Evolutionary conservation across 2,797 vertebrate species (phyloP).

Genomic region (Acanthurus tractus): DNA sequence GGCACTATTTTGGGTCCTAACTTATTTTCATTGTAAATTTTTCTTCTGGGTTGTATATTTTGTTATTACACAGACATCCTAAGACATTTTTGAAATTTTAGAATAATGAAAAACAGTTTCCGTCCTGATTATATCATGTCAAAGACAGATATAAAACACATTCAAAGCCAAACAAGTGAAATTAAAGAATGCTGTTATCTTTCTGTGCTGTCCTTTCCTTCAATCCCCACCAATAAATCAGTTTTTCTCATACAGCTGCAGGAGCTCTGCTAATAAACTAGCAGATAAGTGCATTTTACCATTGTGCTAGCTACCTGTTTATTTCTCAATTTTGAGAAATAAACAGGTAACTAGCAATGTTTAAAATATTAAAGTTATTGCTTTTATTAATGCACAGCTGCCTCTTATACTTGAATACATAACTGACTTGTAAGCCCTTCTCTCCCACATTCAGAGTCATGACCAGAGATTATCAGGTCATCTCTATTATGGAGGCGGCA

Average conservation of each 20-base stretch:
- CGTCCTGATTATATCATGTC: not conserved
- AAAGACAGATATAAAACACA: not conserved
- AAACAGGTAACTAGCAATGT: too few relatives aligned
- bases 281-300: not conserved
- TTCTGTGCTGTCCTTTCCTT: not conserved
- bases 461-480: conserved; percentile 50
- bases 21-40: not conserved
- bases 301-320: not conserved
- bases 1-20: not conserved
- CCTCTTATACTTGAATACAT: not conserved
- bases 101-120: not conserved
- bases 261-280: not conserved
- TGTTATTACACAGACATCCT: not conserved
- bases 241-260: not conserved
- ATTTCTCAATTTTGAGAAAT: not conserved
- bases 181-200: not conserved
- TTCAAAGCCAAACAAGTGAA: not conserved
- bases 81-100: not conserved
- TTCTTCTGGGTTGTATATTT: not conserved
- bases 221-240: too few relatives aligned
- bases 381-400: not conserved
- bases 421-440: conserved; percentile 5
- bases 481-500: conserved; percentile 19
- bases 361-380: not conserved
- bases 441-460: conserved; percentile 1